Conservation (phyloP, 2,888 invertebrate species). For the Nasonia oneida region DNA sequence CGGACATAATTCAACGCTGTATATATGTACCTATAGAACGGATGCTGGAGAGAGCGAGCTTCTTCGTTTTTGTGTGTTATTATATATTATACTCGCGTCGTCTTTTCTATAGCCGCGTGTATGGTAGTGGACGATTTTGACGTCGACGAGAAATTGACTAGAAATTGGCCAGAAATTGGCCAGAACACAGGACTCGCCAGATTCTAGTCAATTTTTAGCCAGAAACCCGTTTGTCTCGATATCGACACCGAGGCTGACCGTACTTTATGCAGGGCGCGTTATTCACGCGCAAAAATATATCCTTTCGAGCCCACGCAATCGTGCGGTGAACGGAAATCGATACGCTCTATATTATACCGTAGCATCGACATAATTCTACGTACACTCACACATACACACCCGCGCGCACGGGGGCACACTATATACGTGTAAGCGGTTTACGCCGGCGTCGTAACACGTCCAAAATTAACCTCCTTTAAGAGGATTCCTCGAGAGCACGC, state of each 20-base stretch:
- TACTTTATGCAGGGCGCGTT: too few relatives aligned
- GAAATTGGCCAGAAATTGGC: too few relatives aligned
- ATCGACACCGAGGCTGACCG: too few relatives aligned
- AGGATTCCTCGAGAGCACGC: slow-evolving; percentile 45
- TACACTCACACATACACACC: not conserved
- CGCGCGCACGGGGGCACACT: not conserved
- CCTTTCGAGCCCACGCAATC: not conserved
- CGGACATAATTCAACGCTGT: slow-evolving; percentile 76
- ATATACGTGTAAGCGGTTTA: slow-evolving; percentile 48
- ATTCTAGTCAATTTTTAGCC: too few relatives aligned
- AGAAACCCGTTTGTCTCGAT: too few relatives aligned
- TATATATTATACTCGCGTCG: too few relatives aligned
- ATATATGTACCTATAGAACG: slow-evolving; percentile 64
- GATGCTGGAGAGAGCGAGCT: not conserved
- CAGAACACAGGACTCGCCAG: too few relatives aligned
- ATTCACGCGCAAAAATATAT: not conserved
- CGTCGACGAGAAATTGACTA: too few relatives aligned
- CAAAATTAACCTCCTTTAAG: slow-evolving; percentile 57
- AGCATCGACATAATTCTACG: not conserved
- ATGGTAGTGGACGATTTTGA: too few relatives aligned
- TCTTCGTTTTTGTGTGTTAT: not conserved
- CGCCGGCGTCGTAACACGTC: slow-evolving; percentile 42
- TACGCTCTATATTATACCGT: not conserved
- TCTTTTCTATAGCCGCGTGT: slow-evolving; percentile 61
- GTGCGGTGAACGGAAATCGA: not conserved